Base-by-base conservation (phyloP, 2,113 vertebrate species). In the Coracopsis vasa region DNA sequence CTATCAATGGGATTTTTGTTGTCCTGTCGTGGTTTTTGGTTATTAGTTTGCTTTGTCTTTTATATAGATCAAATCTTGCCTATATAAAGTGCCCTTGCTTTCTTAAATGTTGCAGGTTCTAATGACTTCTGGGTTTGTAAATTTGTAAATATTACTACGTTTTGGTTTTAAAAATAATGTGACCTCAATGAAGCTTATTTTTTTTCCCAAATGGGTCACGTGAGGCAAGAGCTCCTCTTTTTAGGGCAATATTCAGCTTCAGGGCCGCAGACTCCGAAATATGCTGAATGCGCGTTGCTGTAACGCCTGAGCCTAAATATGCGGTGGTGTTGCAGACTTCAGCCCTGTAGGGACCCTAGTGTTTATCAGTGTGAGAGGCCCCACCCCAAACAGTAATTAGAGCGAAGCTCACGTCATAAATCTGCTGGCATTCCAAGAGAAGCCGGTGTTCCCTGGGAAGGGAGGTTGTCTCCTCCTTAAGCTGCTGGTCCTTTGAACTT, bases 401-500 rank as follows among this genome's bases (percentile, higher is more conserved):
- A 85, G 79, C 0, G 0, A 80, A 89, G 44, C 93, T 86, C 39
- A 37, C 48, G 88, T 9, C 81, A 41, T 88, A 84, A 95, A 86
- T 74, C 71, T 2, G 0, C 79, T 44, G 65, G 74, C 78, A 77
- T 64, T 61, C 88, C 50, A 29, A 88, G 47, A 39, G 70, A 86
- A 96, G 86, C 86, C 0, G 5, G 41, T 75, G 71, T n/a, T 69
- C 15, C 75, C 86, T 92, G 97, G 85, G 94, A 86, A 82, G 1
- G 2, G 23, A 77, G 88, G 67, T 71, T 88, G 72, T 72, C 83
- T 77, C 62, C 74, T 61, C 72, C 70, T 51, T 56, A 50, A 87
- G 80, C 83, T 91, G 73, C 70, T 74, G 27, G 19, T 86, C 60
- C 88, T 97, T 96, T 96, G 94, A 96, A 91, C 88, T 82, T 79